These are phyloP conservation scores for Mylabris sibirica DNA, from an alignment of 2,888 invertebrate species.

Conservation along the genomic window DNA sequence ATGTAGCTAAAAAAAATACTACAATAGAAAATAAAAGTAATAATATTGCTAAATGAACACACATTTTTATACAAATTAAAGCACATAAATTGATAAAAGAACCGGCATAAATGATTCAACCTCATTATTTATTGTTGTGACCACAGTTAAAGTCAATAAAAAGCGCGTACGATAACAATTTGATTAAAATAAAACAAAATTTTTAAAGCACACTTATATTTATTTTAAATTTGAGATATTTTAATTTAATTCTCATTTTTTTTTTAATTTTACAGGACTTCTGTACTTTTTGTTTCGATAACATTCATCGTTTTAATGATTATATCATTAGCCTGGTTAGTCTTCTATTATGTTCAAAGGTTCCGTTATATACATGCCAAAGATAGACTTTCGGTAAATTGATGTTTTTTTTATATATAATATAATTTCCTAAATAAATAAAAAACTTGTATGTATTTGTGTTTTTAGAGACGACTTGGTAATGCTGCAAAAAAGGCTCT, in stretches of 20 bases:
- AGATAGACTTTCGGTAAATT: constrained; percentile 85
- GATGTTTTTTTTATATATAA: not conserved
- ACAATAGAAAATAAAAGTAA: no score
- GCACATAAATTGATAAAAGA: not conserved
- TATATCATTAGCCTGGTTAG: constrained; percentile 92
- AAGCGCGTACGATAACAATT: no score
- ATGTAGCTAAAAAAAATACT: no score
- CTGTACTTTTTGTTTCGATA: constrained; percentile 93
- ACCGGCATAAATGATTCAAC: not conserved
- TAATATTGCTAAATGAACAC: no score
- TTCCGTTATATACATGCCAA: constrained; percentile 95
- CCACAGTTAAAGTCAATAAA: no score
- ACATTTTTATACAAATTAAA: no score
- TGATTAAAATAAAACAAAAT: no score
- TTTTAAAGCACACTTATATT: no score
- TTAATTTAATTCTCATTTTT: not conserved
- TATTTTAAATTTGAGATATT: no score
- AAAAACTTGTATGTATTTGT: not conserved
- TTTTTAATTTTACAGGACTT: constrained; percentile 72
- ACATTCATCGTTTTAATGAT: constrained; percentile 96
- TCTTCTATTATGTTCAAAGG: constrained; percentile 95
- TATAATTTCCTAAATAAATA: no score
- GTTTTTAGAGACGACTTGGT: constrained; percentile 80
- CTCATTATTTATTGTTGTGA: no score
- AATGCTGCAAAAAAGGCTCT: constrained; percentile 94